Evolutionary conservation across 2,797 vertebrate species (phyloP).

Genomic region (Propithecus perrieri): DNA sequence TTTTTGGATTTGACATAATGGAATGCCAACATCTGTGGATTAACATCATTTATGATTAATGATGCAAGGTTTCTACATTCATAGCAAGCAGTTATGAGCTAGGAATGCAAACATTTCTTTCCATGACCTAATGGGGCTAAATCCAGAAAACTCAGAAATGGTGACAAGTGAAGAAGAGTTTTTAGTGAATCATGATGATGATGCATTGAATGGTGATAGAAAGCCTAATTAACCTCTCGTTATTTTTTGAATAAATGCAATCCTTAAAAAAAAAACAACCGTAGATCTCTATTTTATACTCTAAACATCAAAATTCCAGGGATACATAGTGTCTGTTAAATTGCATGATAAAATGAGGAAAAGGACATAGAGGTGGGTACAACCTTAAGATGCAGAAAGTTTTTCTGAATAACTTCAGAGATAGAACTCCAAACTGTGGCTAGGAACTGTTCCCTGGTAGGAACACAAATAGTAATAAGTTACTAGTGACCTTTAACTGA

Average conservation of each 20-base stretch:
- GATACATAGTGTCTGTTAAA: too few species aligned
- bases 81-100: not conserved
- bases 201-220: not conserved
- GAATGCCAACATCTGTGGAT: not conserved
- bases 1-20: not conserved
- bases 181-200: not conserved
- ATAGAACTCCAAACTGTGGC: not conserved
- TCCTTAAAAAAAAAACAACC: not conserved
- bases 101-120: not conserved
- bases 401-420: not conserved
- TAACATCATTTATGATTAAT: not conserved
- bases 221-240: not conserved
- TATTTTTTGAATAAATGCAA: not conserved
- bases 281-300: not conserved
- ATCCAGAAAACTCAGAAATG: not conserved
- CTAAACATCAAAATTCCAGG: not conserved
- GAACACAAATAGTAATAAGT: fast-evolving
- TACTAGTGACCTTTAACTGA: too few species aligned
- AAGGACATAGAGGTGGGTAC: not conserved
- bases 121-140: not conserved
- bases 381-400: not conserved
- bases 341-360: not conserved
- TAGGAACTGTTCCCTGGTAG: too few species aligned
- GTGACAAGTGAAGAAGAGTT: not conserved
- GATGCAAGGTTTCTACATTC: not conserved